Base-by-base conservation (phyloP, 2,888 invertebrate species). In the Leptogaster cylindrica region DNA sequence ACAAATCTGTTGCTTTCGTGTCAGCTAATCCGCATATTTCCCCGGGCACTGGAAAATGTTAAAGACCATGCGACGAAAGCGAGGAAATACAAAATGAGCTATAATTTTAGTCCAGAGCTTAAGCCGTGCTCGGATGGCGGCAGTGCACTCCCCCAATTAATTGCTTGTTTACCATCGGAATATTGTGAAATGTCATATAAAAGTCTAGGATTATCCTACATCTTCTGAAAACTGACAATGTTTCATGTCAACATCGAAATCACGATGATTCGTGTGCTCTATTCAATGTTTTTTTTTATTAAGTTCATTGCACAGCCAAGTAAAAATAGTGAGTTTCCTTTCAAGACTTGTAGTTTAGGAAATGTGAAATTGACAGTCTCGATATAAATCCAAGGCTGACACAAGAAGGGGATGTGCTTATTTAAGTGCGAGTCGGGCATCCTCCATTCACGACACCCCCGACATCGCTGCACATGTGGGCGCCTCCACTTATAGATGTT, bases 1-100 rank as follows among this genome's bases (percentile, higher is more conserved):
- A 36, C 61, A 78, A 79, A 79, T 79, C 79, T 77, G 77, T 76
- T 80, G 78, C 78, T 79, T 79, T 79, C 80, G 79, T 80, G 80
- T 75, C 75, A 77, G 79, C 77, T 79, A 79, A 79, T 79, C 79
- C 76, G 76, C 76, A 74, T 58, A 70, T 67, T 71, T 51, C 23
- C 25, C 16, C 44, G 36, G 48, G 33, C n/a, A 36, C 65, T 36
- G 36, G 12, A 16, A 48, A 33, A 48, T 20, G 48, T 16, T 64
- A 36, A 48, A 61, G 25, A 64, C 36, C 23, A 36, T 10, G 36
- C 10, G 33, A 20, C 4, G 6, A 10, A 36, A 31, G 46, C n/a
- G 28, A 20, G 18, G 36, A 39, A 61, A 61, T 44, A 25, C 16
- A 44, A 28, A 61, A 61, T 44, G 31, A 28, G 61, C 23, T 44